Percentiles rank a stretch among this genome's conserved stretches.
These are phyloP conservation scores for Gymnobelideus leadbeateri DNA, from an alignment of 2,113 vertebrate species.

Conservation along the genomic window DNA sequence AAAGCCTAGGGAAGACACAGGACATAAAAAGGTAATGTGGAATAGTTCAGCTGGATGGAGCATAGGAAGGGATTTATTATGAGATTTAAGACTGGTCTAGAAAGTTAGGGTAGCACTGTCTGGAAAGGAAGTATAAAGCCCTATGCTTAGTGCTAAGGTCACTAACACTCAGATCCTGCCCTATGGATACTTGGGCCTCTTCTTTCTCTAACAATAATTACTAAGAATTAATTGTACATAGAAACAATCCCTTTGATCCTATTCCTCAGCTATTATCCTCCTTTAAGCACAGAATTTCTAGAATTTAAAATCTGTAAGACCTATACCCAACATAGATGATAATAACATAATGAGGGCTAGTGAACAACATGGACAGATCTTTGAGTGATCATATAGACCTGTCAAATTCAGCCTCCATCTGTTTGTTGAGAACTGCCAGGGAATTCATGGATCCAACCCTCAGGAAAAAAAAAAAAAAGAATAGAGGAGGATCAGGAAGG, in stretches of 20 bases:
- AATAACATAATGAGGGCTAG: neutral
- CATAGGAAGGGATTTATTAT: neutral
- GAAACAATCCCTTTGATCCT: neutral
- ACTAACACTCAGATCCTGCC: neutral
- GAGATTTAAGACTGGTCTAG: neutral
- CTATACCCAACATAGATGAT: neutral
- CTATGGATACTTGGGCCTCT: neutral
- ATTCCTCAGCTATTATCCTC: neutral
- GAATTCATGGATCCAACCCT: neutral
- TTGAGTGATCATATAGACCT: neutral
- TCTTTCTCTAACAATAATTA: neutral
- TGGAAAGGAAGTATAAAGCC: neutral
- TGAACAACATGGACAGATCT: neutral
- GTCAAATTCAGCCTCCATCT: neutral
- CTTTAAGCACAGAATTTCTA: neutral
- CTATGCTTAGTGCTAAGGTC: neutral
- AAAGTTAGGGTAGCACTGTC: neutral
- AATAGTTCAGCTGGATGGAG: neutral
- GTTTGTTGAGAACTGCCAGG: neutral
- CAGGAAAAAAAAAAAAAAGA: neutral
- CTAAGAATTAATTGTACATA: neutral
- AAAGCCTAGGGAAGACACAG: neutral
- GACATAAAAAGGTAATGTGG: neutral
- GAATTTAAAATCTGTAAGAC: neutral
- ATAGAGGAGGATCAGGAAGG: neutral